These are phyloP conservation scores for Porites evermanni DNA, from an alignment of 92 coral and sea anemone species.

Conservation along the genomic window DNA sequence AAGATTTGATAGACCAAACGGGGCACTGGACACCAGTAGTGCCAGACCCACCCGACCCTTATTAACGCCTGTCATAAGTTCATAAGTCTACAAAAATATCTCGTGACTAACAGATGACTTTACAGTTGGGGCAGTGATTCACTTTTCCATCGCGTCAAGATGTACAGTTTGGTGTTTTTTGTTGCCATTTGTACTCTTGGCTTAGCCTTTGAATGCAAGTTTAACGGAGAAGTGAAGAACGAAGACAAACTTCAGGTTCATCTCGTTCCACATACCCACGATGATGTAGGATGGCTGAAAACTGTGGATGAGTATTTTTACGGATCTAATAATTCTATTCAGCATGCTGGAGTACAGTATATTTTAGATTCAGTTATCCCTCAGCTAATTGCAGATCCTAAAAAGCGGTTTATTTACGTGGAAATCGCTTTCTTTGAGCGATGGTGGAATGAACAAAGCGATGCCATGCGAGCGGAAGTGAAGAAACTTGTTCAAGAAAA, in stretches of 20 bases:
- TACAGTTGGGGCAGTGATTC: not conserved
- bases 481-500: slow-evolving; percentile 75
- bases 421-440: slow-evolving; percentile 96
- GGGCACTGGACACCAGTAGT: slow-evolving; percentile 27
- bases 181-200: not conserved
- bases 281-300: slow-evolving; percentile 84
- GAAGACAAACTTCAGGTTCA: slow-evolving; percentile 71
- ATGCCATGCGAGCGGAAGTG: slow-evolving; percentile 67
- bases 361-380: slow-evolving; percentile 77
- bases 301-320: slow-evolving; percentile 74
- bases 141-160: not conserved
- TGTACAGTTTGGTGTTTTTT: slow-evolving; percentile 1
- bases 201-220: slow-evolving; percentile 32
- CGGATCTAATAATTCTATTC: slow-evolving; percentile 68
- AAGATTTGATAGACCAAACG: not conserved
- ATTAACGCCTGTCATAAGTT: not conserved
- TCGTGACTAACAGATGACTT: slow-evolving; percentile 29
- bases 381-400: slow-evolving; percentile 69
- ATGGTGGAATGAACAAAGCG: slow-evolving; percentile 90
- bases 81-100: not conserved
- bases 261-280: slow-evolving; percentile 80
- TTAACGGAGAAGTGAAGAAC: slow-evolving; percentile 12
- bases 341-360: slow-evolving; percentile 62
- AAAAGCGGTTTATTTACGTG: slow-evolving; percentile 89
- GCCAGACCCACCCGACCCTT: not conserved